These are phyloP conservation scores for Drymodes brunneopygia DNA, from an alignment of 2,113 vertebrate species.

Conservation along the genomic window DNA sequence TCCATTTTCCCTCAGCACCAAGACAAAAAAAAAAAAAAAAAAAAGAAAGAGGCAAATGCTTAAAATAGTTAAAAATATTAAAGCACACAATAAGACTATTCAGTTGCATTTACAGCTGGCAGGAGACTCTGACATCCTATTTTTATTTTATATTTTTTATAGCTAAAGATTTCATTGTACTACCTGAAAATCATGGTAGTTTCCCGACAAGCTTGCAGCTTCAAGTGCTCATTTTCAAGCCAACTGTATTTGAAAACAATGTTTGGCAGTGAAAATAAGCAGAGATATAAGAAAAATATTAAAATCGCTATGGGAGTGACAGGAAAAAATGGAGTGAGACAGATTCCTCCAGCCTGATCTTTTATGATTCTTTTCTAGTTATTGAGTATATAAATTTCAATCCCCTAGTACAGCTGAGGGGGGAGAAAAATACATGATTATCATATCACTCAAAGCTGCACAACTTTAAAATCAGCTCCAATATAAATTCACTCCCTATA, in stretches of 20 bases:
- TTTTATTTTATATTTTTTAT: slow-evolving; percentile 40
- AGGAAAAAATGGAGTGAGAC: slow-evolving; percentile 79
- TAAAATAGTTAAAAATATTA: slow-evolving; percentile 59
- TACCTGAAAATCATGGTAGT: slow-evolving; percentile 51
- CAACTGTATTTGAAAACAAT: slow-evolving; percentile 77
- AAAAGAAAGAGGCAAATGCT: not conserved
- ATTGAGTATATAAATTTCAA: slow-evolving; percentile 81
- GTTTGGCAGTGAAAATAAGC: slow-evolving; percentile 77
- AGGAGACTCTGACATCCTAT: slow-evolving; percentile 21
- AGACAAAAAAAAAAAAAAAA: not conserved
- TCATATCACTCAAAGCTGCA: slow-evolving; percentile 73
- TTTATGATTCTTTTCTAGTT: slow-evolving; percentile 79
- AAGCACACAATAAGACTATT: slow-evolving; percentile 29
- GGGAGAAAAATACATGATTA: slow-evolving; percentile 70
- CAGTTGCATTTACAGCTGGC: slow-evolving; percentile 43
- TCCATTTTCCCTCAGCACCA: slow-evolving; percentile 22
- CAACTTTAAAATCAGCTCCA: slow-evolving; percentile 69
- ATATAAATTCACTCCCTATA: slow-evolving; percentile 73
- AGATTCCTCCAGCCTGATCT: slow-evolving; percentile 75
- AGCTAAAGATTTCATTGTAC: slow-evolving; percentile 52
- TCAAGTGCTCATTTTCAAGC: slow-evolving; percentile 63
- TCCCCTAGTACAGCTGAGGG: slow-evolving; percentile 66
- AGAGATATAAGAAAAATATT: slow-evolving; percentile 78
- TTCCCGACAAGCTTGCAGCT: slow-evolving; percentile 29
- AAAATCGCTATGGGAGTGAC: slow-evolving; percentile 83